Conservation (phyloP, 2,888 invertebrate genomes). For the Lepidocyrtoides sp. region DNA sequence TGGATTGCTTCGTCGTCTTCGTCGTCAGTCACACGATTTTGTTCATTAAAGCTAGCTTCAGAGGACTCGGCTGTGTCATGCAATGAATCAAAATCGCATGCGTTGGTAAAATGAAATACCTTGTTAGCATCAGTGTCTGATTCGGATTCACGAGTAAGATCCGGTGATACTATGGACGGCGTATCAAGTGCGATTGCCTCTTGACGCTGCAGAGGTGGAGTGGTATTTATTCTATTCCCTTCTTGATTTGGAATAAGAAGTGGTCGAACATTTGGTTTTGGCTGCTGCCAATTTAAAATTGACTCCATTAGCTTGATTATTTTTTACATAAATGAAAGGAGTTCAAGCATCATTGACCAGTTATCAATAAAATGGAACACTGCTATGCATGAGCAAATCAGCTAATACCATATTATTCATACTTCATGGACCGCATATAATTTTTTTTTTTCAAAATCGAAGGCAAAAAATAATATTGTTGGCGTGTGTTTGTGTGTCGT, state of each 20-base stretch:
- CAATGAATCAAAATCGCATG: not conserved
- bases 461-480: no score
- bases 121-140: not conserved
- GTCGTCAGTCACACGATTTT: not conserved
- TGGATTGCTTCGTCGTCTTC: not conserved
- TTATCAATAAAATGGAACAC: no score
- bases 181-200: constrained; percentile 26
- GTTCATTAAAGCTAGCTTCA: not conserved
- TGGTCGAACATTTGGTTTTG: constrained; percentile 19
- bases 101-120: not conserved
- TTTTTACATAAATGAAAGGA: no score
- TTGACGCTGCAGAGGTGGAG: constrained; percentile 44
- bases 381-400: no score
- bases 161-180: not conserved
- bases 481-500: no score
- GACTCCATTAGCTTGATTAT: no score
- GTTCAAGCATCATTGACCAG: no score
- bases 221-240: not conserved
- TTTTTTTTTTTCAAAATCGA: no score
- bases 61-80: not conserved
- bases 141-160: not conserved
- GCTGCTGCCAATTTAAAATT: constrained; percentile 2
- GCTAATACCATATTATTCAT: no score
- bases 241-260: not conserved
- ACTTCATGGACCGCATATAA: no score